Base-by-base conservation (phyloP, 2,888 invertebrate species). In the Leuctra nigra region DNA sequence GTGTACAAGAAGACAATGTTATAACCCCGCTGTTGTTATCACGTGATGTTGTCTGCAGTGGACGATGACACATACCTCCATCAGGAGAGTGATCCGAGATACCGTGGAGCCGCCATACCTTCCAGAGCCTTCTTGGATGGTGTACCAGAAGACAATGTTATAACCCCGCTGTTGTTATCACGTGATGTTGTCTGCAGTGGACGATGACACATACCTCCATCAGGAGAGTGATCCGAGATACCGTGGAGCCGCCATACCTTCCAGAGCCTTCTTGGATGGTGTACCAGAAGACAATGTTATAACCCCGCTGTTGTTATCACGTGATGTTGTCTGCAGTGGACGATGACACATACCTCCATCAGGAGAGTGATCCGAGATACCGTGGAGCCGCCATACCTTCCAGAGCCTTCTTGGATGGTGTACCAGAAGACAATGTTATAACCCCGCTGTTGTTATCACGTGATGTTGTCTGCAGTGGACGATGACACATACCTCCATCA, bases 181-280 rank as follows among this genome's bases (percentile, higher is more conserved):
- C n/a, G n/a, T n/a, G n/a, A n/a, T n/a, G n/a, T n/a, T n/a, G n/a
- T n/a, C n/a, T 61, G 33, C 61, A 77, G 76, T 78, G 64, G 78
- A 79, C 64, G 75, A 76, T 56, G 79, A 79, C 47, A 69, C 68
- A 61, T 77, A 72, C 64, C 72, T 79, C 55, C 79, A 80, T 68
- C 74, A 74, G 64, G 79, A 77, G 66, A 74, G 75, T 63, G 81
- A 82, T 67, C 81, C 81, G 47, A 73, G 82, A 67, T 82, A 81
- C 70, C 75, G 78, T 58, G 81, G 81, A 41, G 74, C 79, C 33
- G 76, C 78, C 61, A 84, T 84, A 66, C 84, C 84, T 13, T 84
- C 84, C 46, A 78, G 81, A 67, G 82, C 84, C 62, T 86, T 85
- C 71, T n/a, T n/a, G n/a, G n/a, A n/a, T n/a, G n/a, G n/a, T n/a